Conservation (phyloP, 2,113 vertebrate genomes). For the Rhabdomys dilectus region DNA sequence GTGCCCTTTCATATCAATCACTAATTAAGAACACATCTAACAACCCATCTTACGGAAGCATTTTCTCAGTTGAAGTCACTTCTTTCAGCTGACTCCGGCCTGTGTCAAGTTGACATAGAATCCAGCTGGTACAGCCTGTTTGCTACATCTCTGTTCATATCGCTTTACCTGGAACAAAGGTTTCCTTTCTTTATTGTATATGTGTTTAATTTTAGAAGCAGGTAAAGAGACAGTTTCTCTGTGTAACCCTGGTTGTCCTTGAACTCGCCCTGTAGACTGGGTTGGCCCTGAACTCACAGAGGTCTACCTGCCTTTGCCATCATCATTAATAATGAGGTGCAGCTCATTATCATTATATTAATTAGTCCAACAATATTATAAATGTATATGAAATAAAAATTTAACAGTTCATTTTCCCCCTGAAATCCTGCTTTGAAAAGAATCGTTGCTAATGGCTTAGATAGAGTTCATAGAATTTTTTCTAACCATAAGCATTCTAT, state of each 20-base stretch:
- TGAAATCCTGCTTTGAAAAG: constrained; percentile 1
- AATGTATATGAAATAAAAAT: constrained; percentile 40
- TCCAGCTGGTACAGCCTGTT: neutral
- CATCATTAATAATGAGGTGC: neutral
- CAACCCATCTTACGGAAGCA: neutral
- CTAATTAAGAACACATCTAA: neutral
- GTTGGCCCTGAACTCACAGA: neutral
- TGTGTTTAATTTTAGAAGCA: constrained; percentile 43
- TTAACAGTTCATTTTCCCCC: neutral
- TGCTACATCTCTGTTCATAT: neutral
- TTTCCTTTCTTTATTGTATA: neutral
- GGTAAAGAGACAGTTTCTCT: neutral
- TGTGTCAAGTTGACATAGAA: neutral
- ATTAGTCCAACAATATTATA: constrained; percentile 1
- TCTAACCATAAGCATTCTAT: neutral
- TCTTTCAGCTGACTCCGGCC: neutral
- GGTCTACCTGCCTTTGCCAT: neutral
- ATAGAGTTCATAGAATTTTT: neutral
- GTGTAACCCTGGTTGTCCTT: neutral
- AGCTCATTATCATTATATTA: neutral
- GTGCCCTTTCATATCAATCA: neutral
- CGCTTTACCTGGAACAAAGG: neutral
- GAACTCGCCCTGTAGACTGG: neutral
- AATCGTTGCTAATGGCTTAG: constrained; percentile 2
- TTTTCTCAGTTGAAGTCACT: neutral